Evolutionary conservation across 1,140 invertebrate genomes (phyloP), one percentile per base, ranked within the genome.

Genomic region (Sitophilus oryzae): DNA sequence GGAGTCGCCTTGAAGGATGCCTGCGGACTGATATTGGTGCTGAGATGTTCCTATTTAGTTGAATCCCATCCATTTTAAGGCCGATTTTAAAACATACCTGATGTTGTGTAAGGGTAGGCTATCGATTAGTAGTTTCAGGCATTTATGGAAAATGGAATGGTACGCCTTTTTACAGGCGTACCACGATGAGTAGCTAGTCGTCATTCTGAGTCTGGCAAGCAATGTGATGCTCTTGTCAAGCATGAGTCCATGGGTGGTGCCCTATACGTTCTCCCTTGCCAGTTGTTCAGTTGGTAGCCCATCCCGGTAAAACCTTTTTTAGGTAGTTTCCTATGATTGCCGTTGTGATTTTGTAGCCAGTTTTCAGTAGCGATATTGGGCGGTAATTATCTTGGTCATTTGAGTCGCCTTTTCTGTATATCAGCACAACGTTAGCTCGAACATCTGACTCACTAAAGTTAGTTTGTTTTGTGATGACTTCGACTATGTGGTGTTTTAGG

Each of bases 1-100:
- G 5, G 65, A 58, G 25, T 65, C 59, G 0, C 66, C 66, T 20
- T 66, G 60, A 35, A 63, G 64, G 10, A 66, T 52, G 0, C 62
- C 60, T 52, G 60, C 48, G 9, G 11, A 68, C 44, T 14, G 46
- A 49, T 1, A 68, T 64, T 6, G 55, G 64, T 2, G 11, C 55
- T 3, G 60, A 48, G 30, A 35, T 50, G 8, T 18, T 10, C 16
- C 52, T 38, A 19, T 47, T 51, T 1, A 58, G 47, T 34, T 58
- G 15, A 0, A 66, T 35, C 6, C 37, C 36, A 1, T 65, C 16
- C 42, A 37, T 22, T 50, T 54, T 8, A 65, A 56, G 10, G 44
- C 47, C 6, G 20, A 40, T 19, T 52, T 47, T 0, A 65, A 22
- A 8, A 56, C 43, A 8, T 57, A 23, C 16, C 42, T 51, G 18